Conservation (phyloP, 1,140 invertebrate genomes). For the Solenopsis fugax region DNA sequence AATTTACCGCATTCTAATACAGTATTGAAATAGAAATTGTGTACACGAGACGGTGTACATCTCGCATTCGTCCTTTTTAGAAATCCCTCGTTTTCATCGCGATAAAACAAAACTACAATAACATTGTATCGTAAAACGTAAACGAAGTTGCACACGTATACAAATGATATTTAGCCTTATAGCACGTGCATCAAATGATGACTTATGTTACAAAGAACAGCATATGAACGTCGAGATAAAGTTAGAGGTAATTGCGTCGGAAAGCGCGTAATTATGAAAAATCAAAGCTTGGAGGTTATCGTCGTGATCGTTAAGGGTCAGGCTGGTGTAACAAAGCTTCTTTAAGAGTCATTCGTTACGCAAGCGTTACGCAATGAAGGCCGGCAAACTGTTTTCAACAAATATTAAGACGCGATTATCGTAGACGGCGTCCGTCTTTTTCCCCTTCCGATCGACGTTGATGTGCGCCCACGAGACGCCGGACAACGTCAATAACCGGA, state of each 20-base stretch:
- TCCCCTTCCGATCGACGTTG: not conserved
- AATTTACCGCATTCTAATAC: constrained; percentile 10
- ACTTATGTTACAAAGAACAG: not conserved
- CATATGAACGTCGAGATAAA: constrained; percentile 21
- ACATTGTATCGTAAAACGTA: not conserved
- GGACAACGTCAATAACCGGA: constrained; percentile 38
- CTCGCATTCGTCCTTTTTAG: not conserved
- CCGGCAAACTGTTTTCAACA: not conserved
- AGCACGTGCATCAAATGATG: not conserved
- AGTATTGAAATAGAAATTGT: constrained; percentile 2
- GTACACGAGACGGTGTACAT: no score
- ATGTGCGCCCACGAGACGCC: not conserved
- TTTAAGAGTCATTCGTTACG: not conserved
- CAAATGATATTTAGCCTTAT: constrained; percentile 7
- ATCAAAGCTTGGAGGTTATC: constrained; percentile 6
- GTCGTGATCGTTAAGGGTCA: not conserved
- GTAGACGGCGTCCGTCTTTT: not conserved
- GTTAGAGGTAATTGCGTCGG: not conserved
- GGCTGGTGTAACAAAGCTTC: not conserved
- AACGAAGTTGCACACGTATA: not conserved
- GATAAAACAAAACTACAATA: not conserved
- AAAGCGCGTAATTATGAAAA: constrained; percentile 22
- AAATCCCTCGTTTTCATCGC: not conserved
- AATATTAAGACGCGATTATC: constrained; percentile 1
- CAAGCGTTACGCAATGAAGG: not conserved